Conservation (phyloP, 2,888 invertebrate species). For the Sarcophaga rosellei region DNA sequence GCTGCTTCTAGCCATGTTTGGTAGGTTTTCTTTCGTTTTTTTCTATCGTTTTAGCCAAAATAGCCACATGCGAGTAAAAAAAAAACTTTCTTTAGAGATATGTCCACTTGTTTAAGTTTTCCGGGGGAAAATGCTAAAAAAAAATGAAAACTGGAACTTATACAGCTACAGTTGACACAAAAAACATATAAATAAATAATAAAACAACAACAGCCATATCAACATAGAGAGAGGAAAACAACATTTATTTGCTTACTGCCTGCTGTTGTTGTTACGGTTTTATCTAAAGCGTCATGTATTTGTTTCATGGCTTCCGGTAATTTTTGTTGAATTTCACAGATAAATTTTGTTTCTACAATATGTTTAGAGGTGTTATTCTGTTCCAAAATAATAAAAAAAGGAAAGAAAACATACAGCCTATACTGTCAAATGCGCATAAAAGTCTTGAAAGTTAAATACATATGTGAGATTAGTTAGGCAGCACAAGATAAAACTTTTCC, state of each 20-base stretch:
- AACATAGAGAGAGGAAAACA: not conserved
- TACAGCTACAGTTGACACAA: not conserved
- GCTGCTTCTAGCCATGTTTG: not conserved
- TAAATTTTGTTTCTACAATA: constrained; percentile 18
- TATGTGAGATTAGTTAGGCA: not conserved
- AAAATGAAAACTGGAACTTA: not conserved
- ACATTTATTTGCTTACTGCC: constrained; percentile 1
- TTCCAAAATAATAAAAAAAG: not conserved
- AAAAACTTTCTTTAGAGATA: not conserved
- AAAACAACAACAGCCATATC: not conserved
- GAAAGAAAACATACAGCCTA: not conserved
- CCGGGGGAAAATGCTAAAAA: not conserved
- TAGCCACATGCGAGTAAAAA: not conserved
- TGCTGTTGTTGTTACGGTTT: not conserved
- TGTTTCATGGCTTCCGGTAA: constrained; percentile 43
- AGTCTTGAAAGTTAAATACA: constrained; percentile 27
- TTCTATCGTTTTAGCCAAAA: not conserved
- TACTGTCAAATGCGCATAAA: constrained; percentile 28
- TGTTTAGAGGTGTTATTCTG: constrained; percentile 6
- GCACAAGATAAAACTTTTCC: not conserved
- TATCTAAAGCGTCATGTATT: constrained; percentile 39
- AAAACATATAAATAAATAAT: not conserved
- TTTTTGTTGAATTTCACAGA: constrained; percentile 6
- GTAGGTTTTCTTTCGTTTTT: not conserved
- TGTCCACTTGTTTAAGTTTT: constrained; percentile 20